Evolutionary conservation across 2,113 vertebrate genomes (phyloP), one percentile per base, ranked within the genome.

Genomic region (Nesogale talazaci): DNA sequence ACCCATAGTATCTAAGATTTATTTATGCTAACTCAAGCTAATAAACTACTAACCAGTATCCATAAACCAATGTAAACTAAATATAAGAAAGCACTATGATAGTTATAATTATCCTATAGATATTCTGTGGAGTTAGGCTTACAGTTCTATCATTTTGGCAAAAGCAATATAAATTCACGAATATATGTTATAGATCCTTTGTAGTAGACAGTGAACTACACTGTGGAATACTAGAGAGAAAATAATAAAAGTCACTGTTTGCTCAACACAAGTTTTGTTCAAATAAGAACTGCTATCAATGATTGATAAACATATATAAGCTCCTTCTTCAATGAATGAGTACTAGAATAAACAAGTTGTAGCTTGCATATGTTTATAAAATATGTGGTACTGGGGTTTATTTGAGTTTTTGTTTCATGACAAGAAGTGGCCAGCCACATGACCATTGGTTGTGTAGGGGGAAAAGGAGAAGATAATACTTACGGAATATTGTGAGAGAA

Each of bases 71-170:
- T 80, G 29, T 20, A 4, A 92, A 19, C 20, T 36, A 88, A 29
- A 88, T 40, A 61, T 23, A 80, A 52, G 23, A 82, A 82, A 82
- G 40, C 34, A 69, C 46, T 69, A 82, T 61, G 5, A n/a, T 79
- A 83, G 15, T 76, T 29, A 86, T 29, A 87, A 79, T 31, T 69
- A n/a, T n/a, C n/a, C n/a, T n/a, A 63, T 25, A 69, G 88, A 88
- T 78, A 85, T 92, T n/a, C 22, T 79, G 15, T 19, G 6, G 19
- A 46, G 70, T 27, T 83, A 69, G 23, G n/a, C 8, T 63, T 34
- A 76, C 0, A 17, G 4, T 79, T 75, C n/a, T 94, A 0, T 42
- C n/a, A 15, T 14, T 17, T 83, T 31, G 1, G 15, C 23, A 57
- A 96, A 82, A 23, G 6, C 6, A 59, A 42, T 3, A 42, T 78